Evolutionary conservation across 2,888 invertebrate genomes (phyloP).

Genomic region (Volucella zonaria): DNA sequence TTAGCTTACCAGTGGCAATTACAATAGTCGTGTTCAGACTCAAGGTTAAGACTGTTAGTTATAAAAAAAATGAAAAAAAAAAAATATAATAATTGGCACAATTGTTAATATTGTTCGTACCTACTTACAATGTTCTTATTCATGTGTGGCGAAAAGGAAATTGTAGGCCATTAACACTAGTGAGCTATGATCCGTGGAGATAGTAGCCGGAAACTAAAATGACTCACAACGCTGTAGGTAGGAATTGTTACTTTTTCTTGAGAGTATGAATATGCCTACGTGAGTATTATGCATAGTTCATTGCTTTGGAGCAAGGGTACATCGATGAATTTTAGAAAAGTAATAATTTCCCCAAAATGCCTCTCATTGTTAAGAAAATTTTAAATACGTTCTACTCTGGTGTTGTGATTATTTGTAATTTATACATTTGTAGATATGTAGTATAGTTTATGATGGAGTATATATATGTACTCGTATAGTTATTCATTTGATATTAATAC

Average conservation of each 20-base stretch:
- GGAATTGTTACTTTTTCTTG: too few species aligned
- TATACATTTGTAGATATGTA: too few species aligned
- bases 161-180: slow-evolving; percentile 72
- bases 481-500: too few species aligned
- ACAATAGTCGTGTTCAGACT: slow-evolving; percentile 64
- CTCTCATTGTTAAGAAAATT: too few species aligned
- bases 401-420: too few species aligned
- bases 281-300: too few species aligned
- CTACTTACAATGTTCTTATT: slow-evolving; percentile 69
- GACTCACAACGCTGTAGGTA: slow-evolving; percentile 34
- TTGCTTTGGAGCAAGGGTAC: too few species aligned
- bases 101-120: slow-evolving; percentile 68
- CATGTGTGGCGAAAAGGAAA: slow-evolving; percentile 72
- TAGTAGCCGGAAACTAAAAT: slow-evolving; percentile 50
- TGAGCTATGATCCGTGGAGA: slow-evolving; percentile 60
- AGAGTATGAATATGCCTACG: too few species aligned
- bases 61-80: slow-evolving; percentile 48
- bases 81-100: slow-evolving; percentile 67
- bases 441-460: too few species aligned
- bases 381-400: too few species aligned
- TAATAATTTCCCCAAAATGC: too few species aligned
- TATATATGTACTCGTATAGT: too few species aligned
- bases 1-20: slow-evolving; percentile 59
- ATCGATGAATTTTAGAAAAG: not conserved
- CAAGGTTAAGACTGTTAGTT: slow-evolving; percentile 69